Evolutionary conservation across 2,113 vertebrate species (phyloP), one percentile per base, ranked within the genome.

Genomic region (Saccopteryx bilineata): DNA sequence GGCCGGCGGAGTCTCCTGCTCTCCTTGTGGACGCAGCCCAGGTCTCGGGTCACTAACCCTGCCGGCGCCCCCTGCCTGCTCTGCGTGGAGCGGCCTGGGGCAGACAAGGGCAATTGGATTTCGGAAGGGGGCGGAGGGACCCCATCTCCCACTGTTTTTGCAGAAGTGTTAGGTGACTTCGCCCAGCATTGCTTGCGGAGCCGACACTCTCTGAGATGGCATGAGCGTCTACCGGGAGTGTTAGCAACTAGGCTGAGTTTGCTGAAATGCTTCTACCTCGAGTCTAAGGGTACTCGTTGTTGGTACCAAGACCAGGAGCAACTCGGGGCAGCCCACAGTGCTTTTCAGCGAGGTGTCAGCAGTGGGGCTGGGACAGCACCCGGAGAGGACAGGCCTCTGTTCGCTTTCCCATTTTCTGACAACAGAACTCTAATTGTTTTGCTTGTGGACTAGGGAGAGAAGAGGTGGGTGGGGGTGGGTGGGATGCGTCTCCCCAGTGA

Each of bases 31-130:
- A 39, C 23, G 39, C 86, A 31, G 89, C 79, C n/a, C 0, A 48
- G 72, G 88, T 83, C 93, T 78, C n/a, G 33, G 89, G 93, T 86
- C 96, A n/a, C 79, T 60, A 39, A 48, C 68, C 79, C 95, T 92
- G 96, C 92, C 96, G 90, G 96, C 96, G 97, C 96, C 97, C 97
- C 93, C 95, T 97, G 94, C 58, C 95, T 96, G 93, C 76, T 61
- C 31, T 21, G 88, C 23, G 56, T 39, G 56, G 75, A 65, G 95
- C 78, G 71, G 76, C 65, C 84, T 28, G 1, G 17, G 68, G 63
- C 81, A 50, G 95, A 68, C 9, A 3, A 13, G 86, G 56, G 63
- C 50, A 46, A 10, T 50, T 5, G 88, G 74, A 84, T 78, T 86
- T 78, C 28, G 60, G 89, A 81, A 5, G 10, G 60, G 66, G 91